Conservation (phyloP, 1,140 invertebrate species). For the Elymnias hypermnestra region DNA sequence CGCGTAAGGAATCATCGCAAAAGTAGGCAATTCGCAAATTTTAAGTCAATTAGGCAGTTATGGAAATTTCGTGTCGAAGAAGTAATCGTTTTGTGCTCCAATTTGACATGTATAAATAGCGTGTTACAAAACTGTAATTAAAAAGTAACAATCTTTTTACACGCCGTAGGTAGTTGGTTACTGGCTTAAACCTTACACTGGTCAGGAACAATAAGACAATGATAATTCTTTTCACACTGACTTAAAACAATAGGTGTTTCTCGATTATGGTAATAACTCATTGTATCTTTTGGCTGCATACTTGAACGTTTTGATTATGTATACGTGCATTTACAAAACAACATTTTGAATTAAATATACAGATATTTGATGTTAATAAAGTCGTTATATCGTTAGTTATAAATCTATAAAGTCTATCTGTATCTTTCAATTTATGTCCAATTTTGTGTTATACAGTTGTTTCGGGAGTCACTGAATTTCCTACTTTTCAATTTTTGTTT, state of each 20-base stretch:
- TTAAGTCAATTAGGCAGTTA: too few species aligned
- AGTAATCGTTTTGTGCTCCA: too few species aligned
- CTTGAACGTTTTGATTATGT: slow-evolving; percentile 1
- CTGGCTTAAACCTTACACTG: neutral
- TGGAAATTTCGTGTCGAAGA: too few species aligned
- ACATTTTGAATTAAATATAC: neutral
- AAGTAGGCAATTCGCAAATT: too few species aligned
- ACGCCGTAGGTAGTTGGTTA: neutral
- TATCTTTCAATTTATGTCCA: too few species aligned
- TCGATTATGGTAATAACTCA: slow-evolving; percentile 14
- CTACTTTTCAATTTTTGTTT: too few species aligned
- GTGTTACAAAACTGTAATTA: neutral
- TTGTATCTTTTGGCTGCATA: slow-evolving; percentile 10
- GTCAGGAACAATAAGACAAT: slow-evolving; percentile 11
- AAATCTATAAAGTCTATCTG: too few species aligned
- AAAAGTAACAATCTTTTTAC: neutral
- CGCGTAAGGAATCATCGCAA: too few species aligned
- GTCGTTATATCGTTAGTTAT: too few species aligned
- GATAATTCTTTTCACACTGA: slow-evolving; percentile 12
- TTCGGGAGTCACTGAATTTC: too few species aligned
- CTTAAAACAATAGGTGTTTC: slow-evolving; percentile 9
- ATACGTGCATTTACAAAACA: neutral
- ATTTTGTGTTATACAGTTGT: too few species aligned
- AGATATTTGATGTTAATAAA: neutral
- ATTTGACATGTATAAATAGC: too few species aligned